phyloP scores from a whole-genome alignment of 2,113 vertebrate genomes.

The Hassar affinis region DNA sequence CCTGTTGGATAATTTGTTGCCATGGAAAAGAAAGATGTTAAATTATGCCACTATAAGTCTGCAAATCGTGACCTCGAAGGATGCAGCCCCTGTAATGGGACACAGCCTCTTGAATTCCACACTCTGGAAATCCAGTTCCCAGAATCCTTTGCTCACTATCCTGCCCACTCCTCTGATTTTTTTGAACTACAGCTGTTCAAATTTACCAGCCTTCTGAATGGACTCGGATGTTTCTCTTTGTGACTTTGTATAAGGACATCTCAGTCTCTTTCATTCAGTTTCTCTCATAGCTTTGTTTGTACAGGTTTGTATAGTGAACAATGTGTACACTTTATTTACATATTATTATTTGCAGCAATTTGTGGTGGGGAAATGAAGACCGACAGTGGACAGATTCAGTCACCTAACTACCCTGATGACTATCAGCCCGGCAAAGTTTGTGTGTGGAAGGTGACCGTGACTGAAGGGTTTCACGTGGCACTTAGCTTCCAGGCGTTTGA shows the following conservation, averaged over 20 bases:
- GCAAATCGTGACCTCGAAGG: no score
- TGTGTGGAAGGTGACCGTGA: slow-evolving; percentile 92
- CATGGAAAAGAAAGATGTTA: no score
- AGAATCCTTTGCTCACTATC: background rate
- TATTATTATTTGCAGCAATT: slow-evolving; percentile 74
- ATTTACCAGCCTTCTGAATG: background rate
- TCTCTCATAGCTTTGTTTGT: background rate
- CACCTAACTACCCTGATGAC: slow-evolving; percentile 97
- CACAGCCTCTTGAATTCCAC: background rate
- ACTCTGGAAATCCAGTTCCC: background rate
- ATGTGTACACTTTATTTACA: background rate
- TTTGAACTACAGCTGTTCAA: background rate
- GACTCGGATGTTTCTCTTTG: background rate
- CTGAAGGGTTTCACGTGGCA: slow-evolving; percentile 89
- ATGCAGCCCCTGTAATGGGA: no score
- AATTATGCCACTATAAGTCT: no score
- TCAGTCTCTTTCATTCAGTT: background rate
- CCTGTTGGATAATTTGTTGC: no score
- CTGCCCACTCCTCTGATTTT: background rate
- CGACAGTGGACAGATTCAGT: slow-evolving; percentile 96
- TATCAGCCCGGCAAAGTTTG: slow-evolving; percentile 96
- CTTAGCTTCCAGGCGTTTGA: slow-evolving; percentile 97
- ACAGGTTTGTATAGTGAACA: background rate
- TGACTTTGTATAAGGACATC: background rate
- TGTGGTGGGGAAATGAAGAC: slow-evolving; percentile 94